Evolutionary conservation across 2,888 invertebrate species (phyloP).

Genomic region (Bedellia somnulentella): DNA sequence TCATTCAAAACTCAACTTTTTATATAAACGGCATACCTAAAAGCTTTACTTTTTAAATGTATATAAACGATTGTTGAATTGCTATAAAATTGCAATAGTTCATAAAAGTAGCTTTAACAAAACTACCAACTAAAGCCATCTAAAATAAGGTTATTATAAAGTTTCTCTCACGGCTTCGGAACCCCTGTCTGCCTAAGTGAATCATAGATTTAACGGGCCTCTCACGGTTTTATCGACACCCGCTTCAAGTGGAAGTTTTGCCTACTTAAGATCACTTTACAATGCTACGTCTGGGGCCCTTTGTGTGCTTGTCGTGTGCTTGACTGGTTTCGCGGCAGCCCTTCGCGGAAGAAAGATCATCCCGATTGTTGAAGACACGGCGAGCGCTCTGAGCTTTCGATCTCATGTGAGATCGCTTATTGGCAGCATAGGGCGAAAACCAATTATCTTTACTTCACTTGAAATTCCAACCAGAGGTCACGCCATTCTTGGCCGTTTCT

Average conservation of each 20-base stretch:
- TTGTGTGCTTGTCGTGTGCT: constrained; percentile 40
- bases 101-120: no score
- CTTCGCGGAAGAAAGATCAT: constrained; percentile 29
- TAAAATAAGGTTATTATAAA: no score
- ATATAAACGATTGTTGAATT: no score
- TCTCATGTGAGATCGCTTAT: constrained; percentile 38
- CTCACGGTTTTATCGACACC: constrained; percentile 17
- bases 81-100: no score
- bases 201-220: constrained; percentile 23
- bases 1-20: no score
- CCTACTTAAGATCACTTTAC: constrained; percentile 28
- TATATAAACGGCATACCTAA: no score
- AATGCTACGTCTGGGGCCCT: constrained; percentile 29
- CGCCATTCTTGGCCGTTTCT: no score
- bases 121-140: no score
- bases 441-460: constrained; percentile 14
- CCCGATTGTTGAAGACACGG: constrained; percentile 31
- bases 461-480: no score
- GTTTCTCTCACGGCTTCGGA: constrained; percentile 21
- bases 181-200: constrained; percentile 29
- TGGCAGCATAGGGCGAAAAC: constrained; percentile 18
- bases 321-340: constrained; percentile 29
- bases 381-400: constrained; percentile 20
- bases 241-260: constrained; percentile 17
- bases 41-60: no score